Percentiles rank a stretch among this genome's conserved stretches.
Evolutionary conservation across 1,140 invertebrate genomes (phyloP).

Genomic region (Calephelis virginiensis): DNA sequence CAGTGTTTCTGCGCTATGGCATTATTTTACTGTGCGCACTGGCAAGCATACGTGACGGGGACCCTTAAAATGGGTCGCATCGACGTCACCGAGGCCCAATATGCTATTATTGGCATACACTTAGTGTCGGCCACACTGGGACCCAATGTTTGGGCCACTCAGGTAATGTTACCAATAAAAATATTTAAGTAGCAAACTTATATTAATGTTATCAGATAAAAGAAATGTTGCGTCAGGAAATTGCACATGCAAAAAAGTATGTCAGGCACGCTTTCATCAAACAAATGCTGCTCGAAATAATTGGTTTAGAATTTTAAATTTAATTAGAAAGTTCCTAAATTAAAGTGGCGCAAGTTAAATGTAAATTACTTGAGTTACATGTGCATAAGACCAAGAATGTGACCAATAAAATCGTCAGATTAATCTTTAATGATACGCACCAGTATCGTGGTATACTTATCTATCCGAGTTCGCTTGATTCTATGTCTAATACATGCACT

Average conservation of each 20-base stretch:
- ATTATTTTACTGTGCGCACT: slow-evolving; percentile 98
- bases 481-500: no score
- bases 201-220: slow-evolving; percentile 3
- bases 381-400: no score
- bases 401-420: no score
- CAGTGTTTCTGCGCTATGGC: slow-evolving; percentile 95
- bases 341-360: neutral
- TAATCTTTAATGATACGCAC: no score
- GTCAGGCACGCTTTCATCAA: neutral
- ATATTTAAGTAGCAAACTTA: neutral
- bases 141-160: slow-evolving; percentile 88
- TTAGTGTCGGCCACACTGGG: slow-evolving; percentile 93
- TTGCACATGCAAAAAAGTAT: neutral
- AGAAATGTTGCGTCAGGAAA: neutral
- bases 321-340: neutral
- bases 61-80: slow-evolving; percentile 95
- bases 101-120: slow-evolving; percentile 94
- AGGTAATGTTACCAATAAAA: slow-evolving; percentile 58
- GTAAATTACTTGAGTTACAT: no score
- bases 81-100: slow-evolving; percentile 99
- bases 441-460: no score
- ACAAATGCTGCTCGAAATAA: slow-evolving; percentile 7
- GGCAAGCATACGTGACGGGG: slow-evolving; percentile 99
- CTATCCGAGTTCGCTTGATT: no score
- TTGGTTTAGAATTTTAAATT: slow-evolving; percentile 4